Evolutionary conservation across 2,888 invertebrate species (phyloP).

Genomic region (Seira musarum): DNA sequence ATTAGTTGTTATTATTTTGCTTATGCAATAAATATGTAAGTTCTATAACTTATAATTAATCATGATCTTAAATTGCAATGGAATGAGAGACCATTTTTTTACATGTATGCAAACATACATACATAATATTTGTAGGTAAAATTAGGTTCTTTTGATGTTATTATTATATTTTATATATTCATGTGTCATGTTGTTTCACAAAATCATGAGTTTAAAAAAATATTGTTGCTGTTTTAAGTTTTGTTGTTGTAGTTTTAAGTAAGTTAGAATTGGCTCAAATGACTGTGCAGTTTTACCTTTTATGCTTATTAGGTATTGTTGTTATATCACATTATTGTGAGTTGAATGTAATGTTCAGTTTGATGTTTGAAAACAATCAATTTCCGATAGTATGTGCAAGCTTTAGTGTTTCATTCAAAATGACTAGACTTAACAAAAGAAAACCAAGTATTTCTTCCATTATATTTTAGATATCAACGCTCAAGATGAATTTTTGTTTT

Average conservation of each 20-base stretch:
- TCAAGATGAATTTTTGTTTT: background rate
- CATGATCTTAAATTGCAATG: background rate
- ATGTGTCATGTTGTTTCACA: background rate
- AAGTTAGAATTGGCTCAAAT: background rate
- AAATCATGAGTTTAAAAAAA: background rate
- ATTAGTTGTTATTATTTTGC: background rate
- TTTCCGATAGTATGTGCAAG: background rate
- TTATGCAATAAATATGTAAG: too few species aligned
- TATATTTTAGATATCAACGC: background rate
- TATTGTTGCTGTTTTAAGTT: background rate
- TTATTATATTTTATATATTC: background rate
- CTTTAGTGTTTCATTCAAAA: background rate
- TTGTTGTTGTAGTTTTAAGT: background rate
- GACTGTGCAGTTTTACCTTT: too few species aligned
- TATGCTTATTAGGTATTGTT: background rate
- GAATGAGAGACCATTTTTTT: background rate
- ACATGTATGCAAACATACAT: too few species aligned
- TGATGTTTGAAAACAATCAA: background rate
- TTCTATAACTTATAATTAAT: background rate
- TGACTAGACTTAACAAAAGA: background rate
- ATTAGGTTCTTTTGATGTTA: background rate
- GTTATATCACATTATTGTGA: background rate
- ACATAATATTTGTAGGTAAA: too few species aligned
- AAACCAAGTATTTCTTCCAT: background rate
- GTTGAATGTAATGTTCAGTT: background rate